These are phyloP conservation scores for Dermochelys coriacea DNA, from an alignment of 2,797 vertebrate species.

Conservation along the genomic window DNA sequence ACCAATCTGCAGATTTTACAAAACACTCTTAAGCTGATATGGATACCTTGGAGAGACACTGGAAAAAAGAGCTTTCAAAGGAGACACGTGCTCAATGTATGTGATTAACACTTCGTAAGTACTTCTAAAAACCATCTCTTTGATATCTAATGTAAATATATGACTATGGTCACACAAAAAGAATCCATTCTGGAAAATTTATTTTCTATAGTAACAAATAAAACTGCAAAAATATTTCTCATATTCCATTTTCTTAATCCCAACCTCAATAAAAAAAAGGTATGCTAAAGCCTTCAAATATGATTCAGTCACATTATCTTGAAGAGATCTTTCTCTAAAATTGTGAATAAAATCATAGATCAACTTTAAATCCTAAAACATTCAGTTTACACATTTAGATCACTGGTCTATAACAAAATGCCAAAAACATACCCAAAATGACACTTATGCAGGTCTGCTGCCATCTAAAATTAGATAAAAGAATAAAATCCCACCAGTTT, in stretches of 20 bases:
- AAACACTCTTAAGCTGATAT: background rate
- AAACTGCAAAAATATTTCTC: background rate
- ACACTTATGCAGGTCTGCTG: slow-evolving; percentile 5
- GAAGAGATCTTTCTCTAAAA: slow-evolving; percentile 20
- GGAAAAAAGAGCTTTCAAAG: background rate
- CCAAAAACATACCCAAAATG: slow-evolving; percentile 20
- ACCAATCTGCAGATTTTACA: background rate
- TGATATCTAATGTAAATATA: background rate
- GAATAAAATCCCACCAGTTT: slow-evolving; percentile 9
- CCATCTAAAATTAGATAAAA: slow-evolving; percentile 39
- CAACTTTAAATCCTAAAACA: background rate
- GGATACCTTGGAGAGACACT: background rate
- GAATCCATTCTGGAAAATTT: background rate
- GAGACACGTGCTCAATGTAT: background rate
- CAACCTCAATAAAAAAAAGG: background rate
- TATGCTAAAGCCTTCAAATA: background rate
- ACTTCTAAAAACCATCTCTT: background rate
- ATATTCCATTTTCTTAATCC: background rate
- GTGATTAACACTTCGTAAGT: background rate
- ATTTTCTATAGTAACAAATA: background rate
- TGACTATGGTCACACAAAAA: background rate
- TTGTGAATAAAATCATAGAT: background rate
- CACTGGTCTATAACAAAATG: slow-evolving; percentile 11
- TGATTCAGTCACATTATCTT: background rate
- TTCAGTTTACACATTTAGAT: background rate